Conservation (phyloP, 2,113 vertebrate genomes). For the Amblyopsis rosae region DNA sequence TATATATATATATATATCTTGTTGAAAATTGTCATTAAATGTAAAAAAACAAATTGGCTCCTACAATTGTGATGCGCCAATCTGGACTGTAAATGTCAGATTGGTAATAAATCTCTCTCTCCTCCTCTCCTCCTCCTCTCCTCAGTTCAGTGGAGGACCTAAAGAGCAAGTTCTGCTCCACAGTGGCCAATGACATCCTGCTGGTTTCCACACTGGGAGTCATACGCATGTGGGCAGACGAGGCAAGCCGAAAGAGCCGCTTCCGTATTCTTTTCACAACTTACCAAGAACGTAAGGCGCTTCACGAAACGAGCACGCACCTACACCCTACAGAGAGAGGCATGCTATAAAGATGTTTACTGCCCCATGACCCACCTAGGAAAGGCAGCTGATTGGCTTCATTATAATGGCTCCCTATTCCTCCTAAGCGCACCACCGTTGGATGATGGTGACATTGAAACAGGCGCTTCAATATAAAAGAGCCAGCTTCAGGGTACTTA, state of each 20-base stretch:
- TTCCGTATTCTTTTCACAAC: slow-evolving; percentile 99
- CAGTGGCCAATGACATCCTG: slow-evolving; percentile 97
- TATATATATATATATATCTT: too few species aligned
- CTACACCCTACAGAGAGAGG: neutral
- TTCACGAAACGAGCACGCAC: neutral
- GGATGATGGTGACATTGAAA: neutral
- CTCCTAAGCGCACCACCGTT: slow-evolving; percentile 2
- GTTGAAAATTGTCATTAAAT: too few species aligned
- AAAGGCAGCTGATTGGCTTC: neutral
- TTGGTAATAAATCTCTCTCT: neutral
- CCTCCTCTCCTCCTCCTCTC: neutral
- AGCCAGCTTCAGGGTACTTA: neutral
- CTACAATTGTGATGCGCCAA: too few species aligned
- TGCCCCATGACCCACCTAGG: slow-evolving; percentile 4
- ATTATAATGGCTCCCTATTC: neutral
- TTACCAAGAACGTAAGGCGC: slow-evolving; percentile 95
- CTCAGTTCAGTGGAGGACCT: slow-evolving; percentile 90
- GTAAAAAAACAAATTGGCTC: too few species aligned
- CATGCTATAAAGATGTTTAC: slow-evolving; percentile 3
- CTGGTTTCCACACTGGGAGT: slow-evolving; percentile 91
- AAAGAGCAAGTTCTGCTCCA: slow-evolving; percentile 97
- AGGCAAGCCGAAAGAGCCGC: slow-evolving; percentile 90
- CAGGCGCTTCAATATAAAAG: slow-evolving; percentile 30
- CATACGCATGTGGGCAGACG: slow-evolving; percentile 97
- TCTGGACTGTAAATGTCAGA: too few species aligned